Evolutionary conservation across 2,888 invertebrate species (phyloP).

Genomic region (Endomychus coccineus): DNA sequence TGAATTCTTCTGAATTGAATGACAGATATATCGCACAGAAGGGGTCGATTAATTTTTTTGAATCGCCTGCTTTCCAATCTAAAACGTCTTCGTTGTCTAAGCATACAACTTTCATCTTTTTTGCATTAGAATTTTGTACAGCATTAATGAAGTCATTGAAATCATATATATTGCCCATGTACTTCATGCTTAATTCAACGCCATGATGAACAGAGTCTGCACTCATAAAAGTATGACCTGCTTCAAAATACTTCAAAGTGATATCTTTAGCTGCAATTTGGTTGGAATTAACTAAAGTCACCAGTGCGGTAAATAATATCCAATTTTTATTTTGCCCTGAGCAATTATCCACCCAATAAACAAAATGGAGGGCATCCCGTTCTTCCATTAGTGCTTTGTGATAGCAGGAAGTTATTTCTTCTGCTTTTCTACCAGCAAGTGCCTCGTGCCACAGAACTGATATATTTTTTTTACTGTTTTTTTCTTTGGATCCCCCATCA

Average conservation of each 20-base stretch:
- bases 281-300: conserved; percentile 18
- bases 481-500: too few species aligned
- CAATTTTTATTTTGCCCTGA: conserved; percentile 22
- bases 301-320: conserved; percentile 17
- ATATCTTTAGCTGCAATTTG: conserved; percentile 10
- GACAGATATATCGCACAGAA: too few species aligned
- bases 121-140: too few species aligned
- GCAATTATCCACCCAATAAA: conserved; percentile 22
- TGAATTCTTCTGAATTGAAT: too few species aligned
- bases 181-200: conserved; percentile 17
- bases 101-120: too few species aligned
- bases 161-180: conserved; percentile 16
- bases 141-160: conserved; percentile 15
- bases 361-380: conserved; percentile 14
- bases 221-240: conserved; percentile 23
- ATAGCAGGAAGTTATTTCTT: conserved; percentile 22
- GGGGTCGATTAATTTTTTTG: too few species aligned
- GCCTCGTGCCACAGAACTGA: conserved; percentile 30
- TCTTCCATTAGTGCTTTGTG: conserved; percentile 13
- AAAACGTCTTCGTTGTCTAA: too few species aligned
- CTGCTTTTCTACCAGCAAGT: conserved; percentile 29
- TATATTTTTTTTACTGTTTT: too few species aligned
- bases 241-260: conserved; percentile 21
- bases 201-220: conserved; percentile 20
- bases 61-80: too few species aligned